phyloP scores from a whole-genome alignment of 2,113 vertebrate genomes.

The Spheniscus mendiculus region DNA sequence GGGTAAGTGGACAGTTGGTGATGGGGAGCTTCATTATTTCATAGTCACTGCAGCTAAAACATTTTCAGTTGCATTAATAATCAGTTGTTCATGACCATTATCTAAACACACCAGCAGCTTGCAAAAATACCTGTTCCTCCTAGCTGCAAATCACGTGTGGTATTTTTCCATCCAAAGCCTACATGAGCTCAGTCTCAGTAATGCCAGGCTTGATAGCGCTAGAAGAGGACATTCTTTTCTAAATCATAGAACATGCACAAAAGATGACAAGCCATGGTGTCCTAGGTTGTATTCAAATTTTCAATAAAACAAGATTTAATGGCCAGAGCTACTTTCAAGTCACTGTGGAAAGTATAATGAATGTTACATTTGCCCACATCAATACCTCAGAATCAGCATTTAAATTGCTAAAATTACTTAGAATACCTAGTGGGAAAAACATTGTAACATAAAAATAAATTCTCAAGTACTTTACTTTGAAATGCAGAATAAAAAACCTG shows the following conservation, averaged over 20 bases:
- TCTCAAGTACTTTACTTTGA: not conserved
- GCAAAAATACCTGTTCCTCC: not conserved
- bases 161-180: not conserved
- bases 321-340: not conserved
- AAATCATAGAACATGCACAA: not conserved
- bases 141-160: not conserved
- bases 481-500: constrained; percentile 3
- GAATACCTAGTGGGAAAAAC: not conserved
- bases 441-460: not conserved
- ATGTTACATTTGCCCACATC: not conserved
- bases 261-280: not conserved
- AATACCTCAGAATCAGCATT: constrained; percentile 4
- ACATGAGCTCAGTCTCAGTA: not conserved
- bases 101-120: not conserved
- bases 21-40: not conserved
- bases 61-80: not conserved
- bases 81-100: not conserved
- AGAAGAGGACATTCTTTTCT: not conserved
- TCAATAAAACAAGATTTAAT: not conserved
- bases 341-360: not conserved
- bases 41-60: not conserved
- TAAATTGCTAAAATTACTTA: constrained; percentile 36
- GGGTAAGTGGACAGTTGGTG: not conserved
- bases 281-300: not conserved
- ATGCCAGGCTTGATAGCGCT: not conserved